phyloP scores from a whole-genome alignment of 2,888 invertebrate genomes.

The Epiblema foenella region DNA sequence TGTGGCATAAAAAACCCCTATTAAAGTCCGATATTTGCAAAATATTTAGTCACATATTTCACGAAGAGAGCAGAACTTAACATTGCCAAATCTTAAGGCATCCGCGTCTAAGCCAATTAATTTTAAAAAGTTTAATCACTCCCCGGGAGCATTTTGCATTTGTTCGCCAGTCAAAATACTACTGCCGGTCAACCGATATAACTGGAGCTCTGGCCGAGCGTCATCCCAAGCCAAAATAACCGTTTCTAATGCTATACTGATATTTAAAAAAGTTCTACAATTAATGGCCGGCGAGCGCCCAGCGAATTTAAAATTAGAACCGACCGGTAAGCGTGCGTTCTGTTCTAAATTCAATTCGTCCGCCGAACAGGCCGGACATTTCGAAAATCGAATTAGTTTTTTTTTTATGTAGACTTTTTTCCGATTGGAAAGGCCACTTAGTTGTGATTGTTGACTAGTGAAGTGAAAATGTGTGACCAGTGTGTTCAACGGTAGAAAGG shows the following conservation, averaged over 20 bases:
- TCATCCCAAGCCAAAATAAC: not conserved
- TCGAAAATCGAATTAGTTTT: conserved; percentile 58
- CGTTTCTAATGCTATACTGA: not conserved
- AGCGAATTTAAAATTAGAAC: conserved; percentile 74
- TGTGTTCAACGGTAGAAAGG: conserved; percentile 70
- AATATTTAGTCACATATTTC: too few species aligned
- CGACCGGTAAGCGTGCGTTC: conserved; percentile 60
- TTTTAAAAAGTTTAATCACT: conserved; percentile 42
- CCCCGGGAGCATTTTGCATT: conserved; percentile 56
- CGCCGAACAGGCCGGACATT: conserved; percentile 72
- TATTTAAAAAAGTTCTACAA: conserved; percentile 50
- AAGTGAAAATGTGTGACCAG: conserved; percentile 78
- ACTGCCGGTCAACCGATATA: conserved; percentile 46
- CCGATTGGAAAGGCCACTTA: conserved; percentile 78
- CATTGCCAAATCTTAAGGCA: too few species aligned
- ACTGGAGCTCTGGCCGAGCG: conserved; percentile 51
- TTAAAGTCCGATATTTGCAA: too few species aligned
- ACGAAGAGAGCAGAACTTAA: too few species aligned
- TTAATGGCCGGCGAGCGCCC: conserved; percentile 60
- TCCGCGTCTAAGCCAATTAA: conserved; percentile 16
- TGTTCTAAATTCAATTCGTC: conserved; percentile 73
- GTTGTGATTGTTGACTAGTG: conserved; percentile 49
- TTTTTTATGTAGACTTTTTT: conserved; percentile 55
- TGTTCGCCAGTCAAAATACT: conserved; percentile 62
- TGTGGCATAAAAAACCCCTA: too few species aligned